Evolutionary conservation across 2,113 vertebrate species (phyloP).

Genomic region (Cebus imitator): DNA sequence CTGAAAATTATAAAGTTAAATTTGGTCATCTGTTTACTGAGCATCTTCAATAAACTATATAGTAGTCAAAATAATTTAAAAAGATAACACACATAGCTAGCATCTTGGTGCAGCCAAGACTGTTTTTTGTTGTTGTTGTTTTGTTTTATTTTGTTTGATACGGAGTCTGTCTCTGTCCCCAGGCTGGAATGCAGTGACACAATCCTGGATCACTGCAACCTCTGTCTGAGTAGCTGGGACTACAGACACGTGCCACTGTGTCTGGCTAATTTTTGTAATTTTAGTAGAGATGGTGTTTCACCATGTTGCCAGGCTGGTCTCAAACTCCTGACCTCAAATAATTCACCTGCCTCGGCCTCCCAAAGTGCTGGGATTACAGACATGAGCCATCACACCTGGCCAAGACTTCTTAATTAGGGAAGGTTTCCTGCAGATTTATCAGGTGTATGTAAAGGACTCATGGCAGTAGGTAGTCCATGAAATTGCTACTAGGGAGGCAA

Average conservation of each 20-base stretch:
- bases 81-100: not conserved
- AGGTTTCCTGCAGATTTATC: not conserved
- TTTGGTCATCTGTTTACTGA: not conserved
- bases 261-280: too few species aligned
- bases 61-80: not conserved
- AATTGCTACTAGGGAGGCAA: not conserved
- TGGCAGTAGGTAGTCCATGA: not conserved
- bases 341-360: too few species aligned
- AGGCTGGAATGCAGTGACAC: too few species aligned
- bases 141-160: too few species aligned
- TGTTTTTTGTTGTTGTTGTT: not conserved
- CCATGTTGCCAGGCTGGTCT: too few species aligned
- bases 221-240: too few species aligned
- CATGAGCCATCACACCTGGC: fast-evolving
- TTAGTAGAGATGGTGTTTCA: too few species aligned
- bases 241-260: fast-evolving
- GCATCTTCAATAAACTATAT: not conserved
- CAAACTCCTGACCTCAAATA: too few species aligned
- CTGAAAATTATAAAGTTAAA: not conserved
- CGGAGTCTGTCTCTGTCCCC: too few species aligned
- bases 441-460: not conserved
- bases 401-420: not conserved
- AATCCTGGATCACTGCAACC: too few species aligned
- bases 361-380: too few species aligned
- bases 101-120: not conserved